A percentile compares a stretch with the other conserved stretches of the same genome.
These are phyloP conservation scores for Plotosus lineatus DNA, from an alignment of 2,113 vertebrate genomes.

Conservation along the genomic window DNA sequence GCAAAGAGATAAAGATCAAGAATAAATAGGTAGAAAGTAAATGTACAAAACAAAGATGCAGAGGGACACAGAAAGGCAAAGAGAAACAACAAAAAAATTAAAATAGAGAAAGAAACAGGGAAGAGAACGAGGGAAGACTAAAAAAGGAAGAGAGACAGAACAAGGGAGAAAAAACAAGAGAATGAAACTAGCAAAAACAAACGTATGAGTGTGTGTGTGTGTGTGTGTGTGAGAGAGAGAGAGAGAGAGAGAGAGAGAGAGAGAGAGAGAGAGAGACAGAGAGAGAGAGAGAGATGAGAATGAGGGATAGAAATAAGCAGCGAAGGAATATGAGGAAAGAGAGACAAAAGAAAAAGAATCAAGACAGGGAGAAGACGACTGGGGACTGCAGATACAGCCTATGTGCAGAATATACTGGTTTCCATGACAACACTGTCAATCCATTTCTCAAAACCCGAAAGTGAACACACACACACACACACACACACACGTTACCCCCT, in stretches of 20 bases:
- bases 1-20: background rate
- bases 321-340: background rate
- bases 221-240: too few species aligned
- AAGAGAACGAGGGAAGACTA: too few species aligned
- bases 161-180: background rate
- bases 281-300: background rate
- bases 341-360: too few species aligned
- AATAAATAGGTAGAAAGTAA: background rate
- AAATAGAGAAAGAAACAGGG: background rate
- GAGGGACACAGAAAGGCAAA: background rate
- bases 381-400: conserved; percentile 37
- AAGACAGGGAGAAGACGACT: background rate
- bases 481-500: background rate
- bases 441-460: conserved; percentile 23
- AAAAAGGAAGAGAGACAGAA: background rate
- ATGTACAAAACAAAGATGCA: background rate
- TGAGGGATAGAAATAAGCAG: background rate
- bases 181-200: background rate
- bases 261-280: background rate
- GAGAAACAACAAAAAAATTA: background rate
- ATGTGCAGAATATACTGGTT: conserved; percentile 26
- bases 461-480: background rate
- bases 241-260: background rate
- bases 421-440: conserved; percentile 47
- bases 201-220: too few species aligned